A percentile compares a stretch with the other conserved stretches of the same genome.
Conservation (phyloP, 2,888 invertebrate genomes). For the Sarcophaga subvicina region DNA sequence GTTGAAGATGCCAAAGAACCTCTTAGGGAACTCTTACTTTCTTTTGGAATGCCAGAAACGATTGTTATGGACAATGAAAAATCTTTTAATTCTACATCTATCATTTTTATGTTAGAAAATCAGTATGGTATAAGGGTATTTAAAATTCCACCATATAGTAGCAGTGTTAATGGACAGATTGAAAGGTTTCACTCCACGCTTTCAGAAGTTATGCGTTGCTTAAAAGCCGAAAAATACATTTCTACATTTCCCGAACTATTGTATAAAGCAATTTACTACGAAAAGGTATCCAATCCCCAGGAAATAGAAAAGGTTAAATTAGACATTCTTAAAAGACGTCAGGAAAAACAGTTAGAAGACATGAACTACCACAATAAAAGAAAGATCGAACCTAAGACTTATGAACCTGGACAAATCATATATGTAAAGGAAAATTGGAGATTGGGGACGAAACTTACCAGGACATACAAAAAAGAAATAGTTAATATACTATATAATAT, state of each 20-base stretch:
- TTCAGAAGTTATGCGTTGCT: conserved; percentile 43
- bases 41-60: conserved; percentile 12
- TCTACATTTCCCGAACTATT: conserved; percentile 28
- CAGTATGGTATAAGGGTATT: conserved; percentile 45
- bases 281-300: conserved; percentile 25
- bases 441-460: conserved; percentile 47
- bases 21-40: too few relatives aligned
- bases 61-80: conserved; percentile 51
- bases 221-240: conserved; percentile 27
- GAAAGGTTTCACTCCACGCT: conserved; percentile 42
- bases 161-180: conserved; percentile 23
- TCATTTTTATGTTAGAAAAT: conserved; percentile 46
- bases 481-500: conserved; percentile 1
- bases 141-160: conserved; percentile 43
- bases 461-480: conserved; percentile 35
- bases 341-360: conserved; percentile 25
- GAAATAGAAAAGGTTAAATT: conserved; percentile 15
- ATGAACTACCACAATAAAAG: conserved; percentile 44
- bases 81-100: conserved; percentile 12
- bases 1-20: conserved; percentile 1
- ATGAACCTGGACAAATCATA: conserved; percentile 21
- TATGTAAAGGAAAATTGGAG: conserved; percentile 44
- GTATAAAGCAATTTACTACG: conserved; percentile 15
- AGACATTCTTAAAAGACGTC: conserved; percentile 22
- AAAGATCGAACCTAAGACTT: neutral